Evolutionary conservation across 2,113 vertebrate genomes (phyloP), one percentile per base, ranked within the genome.

Genomic region (Microtus pennsylvanicus): DNA sequence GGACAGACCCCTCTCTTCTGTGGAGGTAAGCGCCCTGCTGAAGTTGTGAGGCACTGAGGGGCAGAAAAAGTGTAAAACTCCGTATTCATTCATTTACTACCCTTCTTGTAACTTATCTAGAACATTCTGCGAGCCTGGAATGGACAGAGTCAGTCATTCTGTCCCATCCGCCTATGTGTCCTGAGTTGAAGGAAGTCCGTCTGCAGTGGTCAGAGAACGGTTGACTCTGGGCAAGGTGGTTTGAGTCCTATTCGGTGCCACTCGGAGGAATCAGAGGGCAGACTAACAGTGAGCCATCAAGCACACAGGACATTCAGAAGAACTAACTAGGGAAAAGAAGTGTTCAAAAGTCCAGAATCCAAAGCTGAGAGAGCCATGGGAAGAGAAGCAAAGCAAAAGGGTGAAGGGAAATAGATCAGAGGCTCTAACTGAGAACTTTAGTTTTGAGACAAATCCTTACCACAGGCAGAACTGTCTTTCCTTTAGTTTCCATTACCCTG

Each of bases 361-460:
- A 38, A n/a, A 88, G 11, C 55, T 11, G 19, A 52, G 55, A 87
- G 28, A 65, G 14, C 3, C 67, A 17, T 5, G 5, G 6, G 58
- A 89, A 82, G 81, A 75, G 28, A n/a, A 67, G 47, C 55, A 65
- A 45, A 16, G 65, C 30, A 45, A 17, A 42, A 35, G 12, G 55
- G 42, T 0, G 5, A 65, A 67, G 5, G 16, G 14, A 4, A 28
- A 45, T 14, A 3, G 13, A 24, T 47, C 3, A 5, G 45, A 30
- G 26, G 33, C 26, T 82, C 22, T 63, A 55, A 52, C 17, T 1
- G 35, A 65, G 35, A 92, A 21, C 52, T 45, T 65, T 7, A 42
- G 26, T 26, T 70, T 38, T 69, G 58, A 83, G 28, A 10, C 28
- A 88, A 88, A 88, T 58, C 72, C 28, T 67, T 30, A 42, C 5